These are phyloP conservation scores for Leptinotarsa juncta DNA, from an alignment of 2,888 invertebrate species.

Conservation along the genomic window DNA sequence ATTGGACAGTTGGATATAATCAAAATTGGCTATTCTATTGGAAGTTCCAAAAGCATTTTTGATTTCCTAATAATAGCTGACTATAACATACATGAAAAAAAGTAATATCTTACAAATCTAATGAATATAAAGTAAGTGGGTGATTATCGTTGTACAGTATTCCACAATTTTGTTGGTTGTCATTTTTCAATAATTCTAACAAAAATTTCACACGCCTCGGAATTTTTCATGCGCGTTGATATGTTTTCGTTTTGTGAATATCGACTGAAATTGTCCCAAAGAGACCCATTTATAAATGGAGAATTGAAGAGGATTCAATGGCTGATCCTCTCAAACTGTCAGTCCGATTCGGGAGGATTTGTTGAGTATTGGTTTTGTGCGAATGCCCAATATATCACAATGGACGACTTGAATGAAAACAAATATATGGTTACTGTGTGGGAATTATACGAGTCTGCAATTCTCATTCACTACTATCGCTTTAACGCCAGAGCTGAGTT, in stretches of 20 bases:
- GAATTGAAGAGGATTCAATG: background rate
- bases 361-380: conserved; percentile 2
- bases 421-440: no score
- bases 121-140: background rate
- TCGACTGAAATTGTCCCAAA: background rate
- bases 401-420: no score
- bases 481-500: no score
- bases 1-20: no score
- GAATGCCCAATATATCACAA: background rate
- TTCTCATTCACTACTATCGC: no score
- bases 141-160: background rate
- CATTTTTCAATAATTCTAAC: background rate
- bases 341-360: background rate
- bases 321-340: background rate
- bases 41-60: no score
- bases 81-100: no score
- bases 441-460: no score
- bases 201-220: background rate
- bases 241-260: background rate
- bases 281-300: background rate
- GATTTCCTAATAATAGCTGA: no score
- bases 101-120: no score
- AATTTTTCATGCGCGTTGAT: background rate
- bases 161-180: background rate
- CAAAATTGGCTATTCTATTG: no score